phyloP scores from a whole-genome alignment of 2,888 invertebrate species.

The Lasioglossum vierecki region DNA sequence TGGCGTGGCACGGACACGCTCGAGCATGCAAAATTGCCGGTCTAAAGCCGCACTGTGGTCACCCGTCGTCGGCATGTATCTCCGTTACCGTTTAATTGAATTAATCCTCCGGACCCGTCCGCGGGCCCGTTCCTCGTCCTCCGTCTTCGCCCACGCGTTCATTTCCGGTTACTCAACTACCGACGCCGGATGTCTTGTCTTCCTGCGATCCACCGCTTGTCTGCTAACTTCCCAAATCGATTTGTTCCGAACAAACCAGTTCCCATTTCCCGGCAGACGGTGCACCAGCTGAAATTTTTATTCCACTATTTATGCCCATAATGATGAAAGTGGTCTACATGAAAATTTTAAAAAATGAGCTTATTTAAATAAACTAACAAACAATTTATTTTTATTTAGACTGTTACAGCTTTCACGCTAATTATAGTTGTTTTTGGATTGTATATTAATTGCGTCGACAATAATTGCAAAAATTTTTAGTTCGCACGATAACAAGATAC shows the following conservation, averaged over 20 bases:
- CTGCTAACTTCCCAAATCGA: not conserved
- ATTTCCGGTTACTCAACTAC: not conserved
- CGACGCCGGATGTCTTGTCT: not conserved
- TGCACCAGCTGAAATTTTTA: not conserved
- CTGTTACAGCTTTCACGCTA: too few relatives aligned
- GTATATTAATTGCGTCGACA: too few relatives aligned
- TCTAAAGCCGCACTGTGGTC: constrained; percentile 56
- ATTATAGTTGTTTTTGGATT: too few relatives aligned
- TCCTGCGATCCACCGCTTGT: not conserved
- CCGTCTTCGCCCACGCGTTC: constrained; percentile 15
- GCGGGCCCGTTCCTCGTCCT: constrained; percentile 2
- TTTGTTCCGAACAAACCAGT: not conserved
- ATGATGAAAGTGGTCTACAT: too few relatives aligned
- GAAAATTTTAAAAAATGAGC: too few relatives aligned
- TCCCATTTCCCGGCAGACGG: not conserved
- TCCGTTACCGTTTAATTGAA: constrained; percentile 71
- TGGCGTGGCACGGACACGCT: constrained; percentile 51
- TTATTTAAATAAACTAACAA: not conserved
- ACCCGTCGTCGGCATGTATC: constrained; percentile 55
- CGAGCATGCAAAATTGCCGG: constrained; percentile 64
- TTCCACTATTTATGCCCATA: not conserved
- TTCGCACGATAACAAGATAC: too few relatives aligned
- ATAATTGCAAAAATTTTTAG: too few relatives aligned
- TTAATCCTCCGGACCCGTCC: constrained; percentile 59
- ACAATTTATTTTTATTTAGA: not conserved